phyloP scores from a whole-genome alignment of 2,888 invertebrate genomes.

The Volucella inanis region DNA sequence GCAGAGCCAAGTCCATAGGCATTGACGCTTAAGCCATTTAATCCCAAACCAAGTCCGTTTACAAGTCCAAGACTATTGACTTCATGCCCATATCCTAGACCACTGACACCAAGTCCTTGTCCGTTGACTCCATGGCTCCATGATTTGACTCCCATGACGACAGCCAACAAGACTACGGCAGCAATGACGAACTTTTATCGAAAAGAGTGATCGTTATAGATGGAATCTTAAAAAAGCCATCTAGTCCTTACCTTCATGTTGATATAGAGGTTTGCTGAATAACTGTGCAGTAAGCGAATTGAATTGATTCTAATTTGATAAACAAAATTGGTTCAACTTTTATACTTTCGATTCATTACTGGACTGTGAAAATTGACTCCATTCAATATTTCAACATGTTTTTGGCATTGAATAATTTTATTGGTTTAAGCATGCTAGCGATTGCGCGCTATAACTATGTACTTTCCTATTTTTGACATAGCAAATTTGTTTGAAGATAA shows the following conservation, averaged over 20 bases:
- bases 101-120: slow-evolving; percentile 2
- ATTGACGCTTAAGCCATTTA: slow-evolving; percentile 18
- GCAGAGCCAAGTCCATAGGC: slow-evolving; percentile 19
- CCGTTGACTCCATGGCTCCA: no score
- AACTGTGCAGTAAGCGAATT: slow-evolving; percentile 39
- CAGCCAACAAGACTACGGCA: slow-evolving; percentile 81
- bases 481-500: no score
- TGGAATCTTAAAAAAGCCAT: not conserved
- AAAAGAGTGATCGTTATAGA: not conserved
- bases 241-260: slow-evolving; percentile 67
- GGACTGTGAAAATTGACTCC: no score
- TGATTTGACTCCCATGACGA: slow-evolving; percentile 81
- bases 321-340: slow-evolving; percentile 22
- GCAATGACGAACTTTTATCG: slow-evolving; percentile 78
- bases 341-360: slow-evolving; percentile 24
- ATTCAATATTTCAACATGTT: no score
- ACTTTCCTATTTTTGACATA: no score
- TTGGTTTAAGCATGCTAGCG: no score
- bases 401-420: no score
- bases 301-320: slow-evolving; percentile 48
- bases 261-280: slow-evolving; percentile 75
- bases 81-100: not conserved
- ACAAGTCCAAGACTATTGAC: slow-evolving; percentile 5
- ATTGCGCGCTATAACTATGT: no score
- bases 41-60: slow-evolving; percentile 1